Conservation (phyloP, 2,888 invertebrate species). For the Cryptocephalus moraei region DNA sequence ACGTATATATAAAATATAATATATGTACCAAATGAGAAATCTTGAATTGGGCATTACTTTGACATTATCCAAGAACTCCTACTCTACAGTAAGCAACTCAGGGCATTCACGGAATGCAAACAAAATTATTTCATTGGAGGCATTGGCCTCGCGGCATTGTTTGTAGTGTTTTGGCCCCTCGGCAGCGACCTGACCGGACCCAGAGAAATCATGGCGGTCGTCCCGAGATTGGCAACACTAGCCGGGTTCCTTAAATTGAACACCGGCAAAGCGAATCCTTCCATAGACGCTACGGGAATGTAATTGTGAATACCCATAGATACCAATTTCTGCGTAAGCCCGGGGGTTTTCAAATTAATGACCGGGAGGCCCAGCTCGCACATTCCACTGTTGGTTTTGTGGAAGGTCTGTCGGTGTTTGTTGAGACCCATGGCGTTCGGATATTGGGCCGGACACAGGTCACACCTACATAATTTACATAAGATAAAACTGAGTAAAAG, state of each 20-base stretch:
- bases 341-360: slow-evolving; percentile 60
- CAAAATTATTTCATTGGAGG: slow-evolving; percentile 9
- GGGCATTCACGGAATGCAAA: slow-evolving; percentile 14
- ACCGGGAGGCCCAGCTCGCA: slow-evolving; percentile 63
- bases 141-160: slow-evolving; percentile 11
- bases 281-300: slow-evolving; percentile 56
- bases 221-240: slow-evolving; percentile 48
- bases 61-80: too few species aligned
- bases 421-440: slow-evolving; percentile 48
- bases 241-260: slow-evolving; percentile 28
- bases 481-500: too few species aligned
- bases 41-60: too few species aligned
- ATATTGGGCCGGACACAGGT: slow-evolving; percentile 62
- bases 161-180: slow-evolving; percentile 15
- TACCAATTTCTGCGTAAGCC: slow-evolving; percentile 51
- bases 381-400: slow-evolving; percentile 43
- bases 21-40: too few species aligned
- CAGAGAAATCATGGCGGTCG: slow-evolving; percentile 58
- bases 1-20: too few species aligned
- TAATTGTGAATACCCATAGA: slow-evolving; percentile 62
- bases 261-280: slow-evolving; percentile 59
- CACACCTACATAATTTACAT: too few species aligned
- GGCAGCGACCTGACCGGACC: slow-evolving; percentile 51
- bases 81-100: neutral
- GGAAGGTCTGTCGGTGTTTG: slow-evolving; percentile 56